These are phyloP conservation scores for Odontomachus brunneus DNA, from an alignment of 1,140 invertebrate genomes.

Conservation along the genomic window DNA sequence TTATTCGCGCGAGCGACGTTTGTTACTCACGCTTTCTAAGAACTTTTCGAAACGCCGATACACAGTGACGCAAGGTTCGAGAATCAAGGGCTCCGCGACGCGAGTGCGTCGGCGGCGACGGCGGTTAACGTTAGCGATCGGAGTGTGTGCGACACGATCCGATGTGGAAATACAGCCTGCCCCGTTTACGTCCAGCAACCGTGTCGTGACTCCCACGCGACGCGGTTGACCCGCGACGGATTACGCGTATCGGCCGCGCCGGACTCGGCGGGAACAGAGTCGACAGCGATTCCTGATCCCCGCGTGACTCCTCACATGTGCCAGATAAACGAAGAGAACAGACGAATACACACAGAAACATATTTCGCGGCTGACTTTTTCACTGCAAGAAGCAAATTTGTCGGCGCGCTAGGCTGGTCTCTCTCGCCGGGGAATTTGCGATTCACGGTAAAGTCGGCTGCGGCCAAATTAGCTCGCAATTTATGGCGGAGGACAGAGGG, in stretches of 20 bases:
- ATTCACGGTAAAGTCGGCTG: too few species aligned
- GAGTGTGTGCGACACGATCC: conserved; percentile 36
- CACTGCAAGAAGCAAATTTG: too few species aligned
- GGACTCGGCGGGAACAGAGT: too few species aligned
- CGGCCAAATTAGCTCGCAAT: neutral
- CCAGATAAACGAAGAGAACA: too few species aligned
- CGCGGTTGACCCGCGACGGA: conserved; percentile 50
- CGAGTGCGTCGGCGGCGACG: conserved; percentile 37
- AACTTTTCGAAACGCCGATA: conserved; percentile 53
- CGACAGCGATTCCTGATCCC: neutral
- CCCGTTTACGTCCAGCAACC: conserved; percentile 51
- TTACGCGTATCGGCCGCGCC: conserved; percentile 42
- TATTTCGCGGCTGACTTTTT: neutral
- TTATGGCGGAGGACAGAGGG: conserved; percentile 18
- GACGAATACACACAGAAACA: too few species aligned
- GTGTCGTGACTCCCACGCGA: conserved; percentile 61
- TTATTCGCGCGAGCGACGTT: neutral
- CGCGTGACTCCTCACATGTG: too few species aligned
- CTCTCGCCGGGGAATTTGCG: neutral
- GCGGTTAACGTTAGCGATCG: conserved; percentile 12
- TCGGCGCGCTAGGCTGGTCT: too few species aligned
- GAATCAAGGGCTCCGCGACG: conserved; percentile 45
- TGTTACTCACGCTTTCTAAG: conserved; percentile 49
- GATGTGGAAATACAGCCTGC: conserved; percentile 33
- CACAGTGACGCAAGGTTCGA: conserved; percentile 42